A percentile compares a stretch with the other conserved stretches of the same genome.
phyloP scores from a whole-genome alignment of 2,797 vertebrate species.

The Acanthornis magna region DNA sequence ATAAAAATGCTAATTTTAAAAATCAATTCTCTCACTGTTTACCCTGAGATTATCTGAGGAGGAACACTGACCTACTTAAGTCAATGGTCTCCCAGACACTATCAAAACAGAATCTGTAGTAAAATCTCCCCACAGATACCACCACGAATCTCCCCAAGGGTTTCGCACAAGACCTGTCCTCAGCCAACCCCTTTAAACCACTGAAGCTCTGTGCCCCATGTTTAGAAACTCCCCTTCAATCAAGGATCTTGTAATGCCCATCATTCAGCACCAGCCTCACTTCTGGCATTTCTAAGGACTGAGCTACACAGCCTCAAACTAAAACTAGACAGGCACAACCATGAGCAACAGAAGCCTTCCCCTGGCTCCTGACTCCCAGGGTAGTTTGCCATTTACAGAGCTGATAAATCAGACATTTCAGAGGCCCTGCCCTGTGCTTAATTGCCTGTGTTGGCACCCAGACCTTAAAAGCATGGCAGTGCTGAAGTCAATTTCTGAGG shows the following conservation, averaged over 20 bases:
- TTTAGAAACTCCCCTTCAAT: neutral
- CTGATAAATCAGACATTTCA: neutral
- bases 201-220: neutral
- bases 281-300: neutral
- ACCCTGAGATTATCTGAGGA: neutral
- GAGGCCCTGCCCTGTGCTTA: neutral
- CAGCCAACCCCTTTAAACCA: neutral
- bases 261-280: neutral
- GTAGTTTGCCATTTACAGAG: neutral
- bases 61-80: neutral
- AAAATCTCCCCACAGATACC: neutral
- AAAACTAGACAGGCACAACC: neutral
- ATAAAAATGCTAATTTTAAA: neutral
- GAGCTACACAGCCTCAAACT: neutral
- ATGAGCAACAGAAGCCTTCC: fast-evolving
- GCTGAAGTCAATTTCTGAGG: neutral
- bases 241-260: neutral
- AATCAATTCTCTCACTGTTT: neutral
- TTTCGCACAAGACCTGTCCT: neutral
- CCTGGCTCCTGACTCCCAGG: fast-evolving
- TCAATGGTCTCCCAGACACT: neutral
- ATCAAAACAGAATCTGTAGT: neutral
- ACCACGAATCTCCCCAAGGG: neutral
- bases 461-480: neutral
- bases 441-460: neutral